Evolutionary conservation across 2,113 vertebrate genomes (phyloP), one percentile per base, ranked within the genome.

Genomic region (Rhea americana): DNA sequence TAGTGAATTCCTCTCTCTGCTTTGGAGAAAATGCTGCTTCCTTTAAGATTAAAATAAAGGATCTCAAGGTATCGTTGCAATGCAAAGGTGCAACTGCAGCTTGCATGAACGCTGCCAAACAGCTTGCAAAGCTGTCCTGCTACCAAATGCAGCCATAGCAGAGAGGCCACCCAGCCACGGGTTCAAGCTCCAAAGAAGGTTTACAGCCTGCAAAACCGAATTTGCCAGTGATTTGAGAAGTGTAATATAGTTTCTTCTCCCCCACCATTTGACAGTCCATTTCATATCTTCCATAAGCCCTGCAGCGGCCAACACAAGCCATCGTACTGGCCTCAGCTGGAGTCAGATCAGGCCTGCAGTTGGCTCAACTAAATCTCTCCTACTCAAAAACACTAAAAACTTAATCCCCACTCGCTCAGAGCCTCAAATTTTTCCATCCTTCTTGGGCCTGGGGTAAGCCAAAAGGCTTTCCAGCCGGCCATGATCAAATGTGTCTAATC

Each of bases 401-500:
- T 10, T 19, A 20, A 1, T 22, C 65, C 58, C 70, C 61, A 9
- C 2, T 5, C 25, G 35, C 19, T 41, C 32, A 51, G 12, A 2
- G 24, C 13, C 11, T 26, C 24, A 28, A 39, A 28, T 28, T 21
- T 9, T 13, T 15, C 32, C 25, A 20, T 32, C 50, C 55, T 43
- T 7, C 61, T 7, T 2, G 14, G 41, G 12, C 9, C 0, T 6
- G 14, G 25, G 35, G 7, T 16, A 65, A 19, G 48, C 43, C 73
- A 30, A n/a, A 25, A 19, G 35, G 37, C 58, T 6, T 15, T 7
- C 35, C 19, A 48, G 11, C 41, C 3, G 1, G 55, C 28, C 82
- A 5, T 1, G 0, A 35, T 1, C 3, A 21, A 48, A n/a, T 30
- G 35, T 1, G 11, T 5, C 62, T 1, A 19, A 20, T 16, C 4